Evolutionary conservation across 1,140 invertebrate genomes (phyloP).

Genomic region (Rhysida immarginata): DNA sequence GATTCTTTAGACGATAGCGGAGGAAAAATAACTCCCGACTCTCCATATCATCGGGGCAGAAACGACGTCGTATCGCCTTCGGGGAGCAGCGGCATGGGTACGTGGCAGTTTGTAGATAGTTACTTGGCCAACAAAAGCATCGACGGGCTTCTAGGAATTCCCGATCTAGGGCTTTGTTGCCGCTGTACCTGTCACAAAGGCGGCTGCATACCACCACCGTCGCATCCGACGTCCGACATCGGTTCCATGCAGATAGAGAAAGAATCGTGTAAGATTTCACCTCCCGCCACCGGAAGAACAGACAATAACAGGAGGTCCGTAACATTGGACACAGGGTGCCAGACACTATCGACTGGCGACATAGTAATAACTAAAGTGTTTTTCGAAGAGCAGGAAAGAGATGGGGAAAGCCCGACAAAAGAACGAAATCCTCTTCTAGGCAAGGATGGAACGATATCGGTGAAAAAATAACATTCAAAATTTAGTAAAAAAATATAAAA

Average conservation of each 20-base stretch:
- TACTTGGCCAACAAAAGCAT: slow-evolving; percentile 3
- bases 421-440: no score
- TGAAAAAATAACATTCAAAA: no score
- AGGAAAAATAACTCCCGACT: slow-evolving; percentile 14
- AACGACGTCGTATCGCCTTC: neutral
- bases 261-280: neutral
- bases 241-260: neutral
- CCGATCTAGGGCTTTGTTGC: slow-evolving; percentile 14
- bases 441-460: no score
- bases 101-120: neutral
- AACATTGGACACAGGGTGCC: slow-evolving; percentile 41
- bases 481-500: no score
- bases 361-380: slow-evolving; percentile 82
- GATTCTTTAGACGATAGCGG: slow-evolving; percentile 13
- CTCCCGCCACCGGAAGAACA: neutral
- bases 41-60: slow-evolving; percentile 11
- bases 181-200: slow-evolving; percentile 19
- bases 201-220: neutral
- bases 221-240: neutral
- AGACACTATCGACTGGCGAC: slow-evolving; percentile 81
- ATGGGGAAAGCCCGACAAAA: slow-evolving; percentile 3
- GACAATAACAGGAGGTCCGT: slow-evolving; percentile 8
- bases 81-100: neutral
- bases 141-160: neutral
- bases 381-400: slow-evolving; percentile 44